Percentiles rank a stretch among this genome's conserved stretches.
Evolutionary conservation across 2,797 vertebrate species (phyloP).

Genomic region (Podargus strigoides): DNA sequence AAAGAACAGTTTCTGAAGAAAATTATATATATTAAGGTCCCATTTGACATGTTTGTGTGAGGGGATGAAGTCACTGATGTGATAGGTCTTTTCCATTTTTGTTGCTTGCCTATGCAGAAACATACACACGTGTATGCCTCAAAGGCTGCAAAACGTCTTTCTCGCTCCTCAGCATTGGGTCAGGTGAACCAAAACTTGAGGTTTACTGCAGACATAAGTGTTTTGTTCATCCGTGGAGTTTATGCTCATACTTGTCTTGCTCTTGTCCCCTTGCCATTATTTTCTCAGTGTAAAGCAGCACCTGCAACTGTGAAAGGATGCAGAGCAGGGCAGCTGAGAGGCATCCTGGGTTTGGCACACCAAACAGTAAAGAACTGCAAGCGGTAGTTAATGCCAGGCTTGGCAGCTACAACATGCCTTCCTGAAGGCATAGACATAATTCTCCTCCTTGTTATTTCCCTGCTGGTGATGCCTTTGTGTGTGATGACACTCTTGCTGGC

Average conservation of each 20-base stretch:
- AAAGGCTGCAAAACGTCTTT: neutral
- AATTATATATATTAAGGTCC: neutral
- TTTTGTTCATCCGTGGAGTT: neutral
- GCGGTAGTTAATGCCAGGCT: neutral
- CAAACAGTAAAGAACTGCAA: neutral
- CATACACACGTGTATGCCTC: rapidly evolving
- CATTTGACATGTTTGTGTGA: neutral
- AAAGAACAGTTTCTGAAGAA: neutral
- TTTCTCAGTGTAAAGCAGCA: neutral
- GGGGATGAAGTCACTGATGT: neutral
- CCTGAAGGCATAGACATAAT: neutral
- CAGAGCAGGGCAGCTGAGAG: neutral
- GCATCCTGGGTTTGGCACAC: neutral
- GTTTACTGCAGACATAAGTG: neutral
- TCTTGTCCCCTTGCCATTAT: neutral
- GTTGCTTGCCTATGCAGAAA: neutral
- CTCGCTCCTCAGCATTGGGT: neutral
- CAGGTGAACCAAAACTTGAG: neutral
- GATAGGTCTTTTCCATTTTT: neutral
- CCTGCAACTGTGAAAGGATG: neutral
- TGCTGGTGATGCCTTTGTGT: neutral
- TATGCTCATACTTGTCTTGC: neutral
- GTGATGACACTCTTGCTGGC: neutral
- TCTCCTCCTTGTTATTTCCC: neutral
- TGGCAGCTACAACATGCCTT: neutral